Base-by-base conservation (phyloP, 2,113 vertebrate species). In the Hylia prasina region DNA sequence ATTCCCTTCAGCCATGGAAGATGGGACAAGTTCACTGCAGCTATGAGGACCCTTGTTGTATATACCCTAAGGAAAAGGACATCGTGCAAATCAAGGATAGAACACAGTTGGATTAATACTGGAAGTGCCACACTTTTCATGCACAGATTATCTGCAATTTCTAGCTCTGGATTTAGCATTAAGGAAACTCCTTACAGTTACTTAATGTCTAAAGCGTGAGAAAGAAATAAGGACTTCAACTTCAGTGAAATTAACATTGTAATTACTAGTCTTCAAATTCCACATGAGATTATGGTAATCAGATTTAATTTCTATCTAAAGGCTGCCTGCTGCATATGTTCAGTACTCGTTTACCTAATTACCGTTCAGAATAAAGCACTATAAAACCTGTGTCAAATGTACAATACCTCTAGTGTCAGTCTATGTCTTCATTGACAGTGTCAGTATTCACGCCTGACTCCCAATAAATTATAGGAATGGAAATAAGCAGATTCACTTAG, bases 351-450 rank as follows among this genome's bases (percentile, higher is more conserved):
- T 97, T 92, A 85, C 84, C 86, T 95, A 95, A 96, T 53, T 95
- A 90, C 80, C 91, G 37, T 76, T 94, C 66, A 83, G 40, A 98
- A 98, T 98, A 98, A 97, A 98, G 70, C 90, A 79, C 93, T 93
- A 60, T 75, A 90, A 87, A 96, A 76, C 69, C 64, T 2, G 47
- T 87, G 77, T 91, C 80, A 64, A 60, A 87, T 60, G 60, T 81
- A 78, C 14, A 77, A 23, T 86, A 90, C 25, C n/a, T 89, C 60
- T 56, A 60, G 44, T 13, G 8, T 90, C 75, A 81, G 35, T 45
- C 56, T 90, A 24, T 28, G 51, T 63, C 40, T 71, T 88, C 44
- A 42, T 15, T 84, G 28, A 76, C 42, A 53, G 27, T 28, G 4
- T 40, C 44, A 47, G 25, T 30, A 22, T 58, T 94, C 64, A 44